Conservation (phyloP, 1,140 invertebrate species). For the Cecropterus lyciades region DNA sequence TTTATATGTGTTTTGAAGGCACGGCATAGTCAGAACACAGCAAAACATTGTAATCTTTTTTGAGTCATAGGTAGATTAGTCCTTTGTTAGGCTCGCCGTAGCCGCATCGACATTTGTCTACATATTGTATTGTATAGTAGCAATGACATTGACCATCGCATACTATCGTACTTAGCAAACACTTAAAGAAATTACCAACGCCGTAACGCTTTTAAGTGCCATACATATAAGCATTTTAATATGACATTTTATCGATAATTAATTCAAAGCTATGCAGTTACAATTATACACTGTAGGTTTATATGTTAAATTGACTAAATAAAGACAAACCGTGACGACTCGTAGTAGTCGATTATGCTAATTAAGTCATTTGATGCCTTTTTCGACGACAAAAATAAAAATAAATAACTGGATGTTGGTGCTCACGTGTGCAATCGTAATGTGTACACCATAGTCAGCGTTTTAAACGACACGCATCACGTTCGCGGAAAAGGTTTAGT, state of each 20-base stretch:
- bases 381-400: slow-evolving; percentile 60
- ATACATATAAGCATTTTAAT: slow-evolving; percentile 53
- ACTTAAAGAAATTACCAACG: slow-evolving; percentile 47
- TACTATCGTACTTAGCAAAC: slow-evolving; percentile 45
- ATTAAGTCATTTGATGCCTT: slow-evolving; percentile 66
- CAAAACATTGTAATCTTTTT: slow-evolving; percentile 53
- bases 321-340: slow-evolving; percentile 58
- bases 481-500: slow-evolving; percentile 44
- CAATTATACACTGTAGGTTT: slow-evolving; percentile 44
- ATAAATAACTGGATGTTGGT: slow-evolving; percentile 40
- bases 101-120: slow-evolving; percentile 20
- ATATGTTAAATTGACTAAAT: slow-evolving; percentile 59
- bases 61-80: slow-evolving; percentile 43
- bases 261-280: slow-evolving; percentile 54
- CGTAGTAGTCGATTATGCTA: slow-evolving; percentile 62
- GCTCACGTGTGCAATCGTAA: slow-evolving; percentile 23
- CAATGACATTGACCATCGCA: slow-evolving; percentile 65
- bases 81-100: slow-evolving; percentile 47
- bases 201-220: slow-evolving; percentile 38
- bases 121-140: slow-evolving; percentile 35
- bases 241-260: slow-evolving; percentile 65
- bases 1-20: slow-evolving; percentile 39
- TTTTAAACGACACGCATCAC: slow-evolving; percentile 29
- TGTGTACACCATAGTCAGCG: slow-evolving; percentile 32
- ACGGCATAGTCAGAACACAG: slow-evolving; percentile 41